These are phyloP conservation scores for Phacellophora camtschatica DNA, from an alignment of 30 jellyfish, hydroid and myxozoan species.

Conservation along the genomic window DNA sequence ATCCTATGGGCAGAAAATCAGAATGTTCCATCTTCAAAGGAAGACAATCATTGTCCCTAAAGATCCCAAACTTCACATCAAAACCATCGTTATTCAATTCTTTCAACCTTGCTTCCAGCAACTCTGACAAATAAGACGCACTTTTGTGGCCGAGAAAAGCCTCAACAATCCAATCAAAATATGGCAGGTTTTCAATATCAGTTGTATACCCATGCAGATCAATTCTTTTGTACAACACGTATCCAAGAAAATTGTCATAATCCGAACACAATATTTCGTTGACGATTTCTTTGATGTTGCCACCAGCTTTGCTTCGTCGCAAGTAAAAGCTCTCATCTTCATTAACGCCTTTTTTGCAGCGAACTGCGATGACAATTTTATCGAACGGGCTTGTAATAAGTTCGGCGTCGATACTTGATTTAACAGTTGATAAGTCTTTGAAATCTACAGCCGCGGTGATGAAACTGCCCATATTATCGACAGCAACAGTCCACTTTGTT, in stretches of 20 bases:
- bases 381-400: slow-evolving; percentile 22
- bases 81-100: not conserved
- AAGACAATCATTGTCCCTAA: not conserved
- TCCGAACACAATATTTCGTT: slow-evolving; percentile 35
- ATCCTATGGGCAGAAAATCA: too few relatives aligned
- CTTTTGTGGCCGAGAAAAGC: not conserved
- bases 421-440: not conserved
- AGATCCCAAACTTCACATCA: slow-evolving; percentile 37
- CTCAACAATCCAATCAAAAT: slow-evolving; percentile 45
- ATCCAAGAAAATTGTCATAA: slow-evolving; percentile 34
- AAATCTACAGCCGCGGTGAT: slow-evolving; percentile 43
- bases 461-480: slow-evolving; percentile 9
- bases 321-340: not conserved
- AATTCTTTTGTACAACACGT: slow-evolving; percentile 24
- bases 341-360: not conserved
- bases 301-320: slow-evolving; percentile 3
- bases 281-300: not conserved
- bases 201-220: not conserved
- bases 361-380: slow-evolving; percentile 21
- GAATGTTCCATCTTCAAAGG: not conserved
- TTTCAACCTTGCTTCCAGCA: not conserved
- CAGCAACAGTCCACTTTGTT: slow-evolving; percentile 21
- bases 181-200: not conserved
- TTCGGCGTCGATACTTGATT: not conserved
- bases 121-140: not conserved